Conservation (phyloP, 2,888 invertebrate species). For the Strigamia transsilvanica region DNA sequence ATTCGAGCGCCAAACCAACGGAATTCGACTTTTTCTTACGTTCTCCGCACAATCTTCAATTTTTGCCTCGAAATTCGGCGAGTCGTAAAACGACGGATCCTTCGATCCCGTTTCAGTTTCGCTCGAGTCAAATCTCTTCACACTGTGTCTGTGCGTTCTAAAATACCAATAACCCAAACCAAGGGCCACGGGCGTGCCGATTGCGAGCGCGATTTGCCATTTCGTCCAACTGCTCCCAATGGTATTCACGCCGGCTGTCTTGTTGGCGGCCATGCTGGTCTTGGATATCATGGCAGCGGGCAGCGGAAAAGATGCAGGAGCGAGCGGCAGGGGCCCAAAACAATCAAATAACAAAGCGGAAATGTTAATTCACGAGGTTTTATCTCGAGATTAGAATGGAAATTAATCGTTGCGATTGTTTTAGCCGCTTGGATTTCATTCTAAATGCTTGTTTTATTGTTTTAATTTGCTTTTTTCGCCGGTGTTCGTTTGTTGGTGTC, state of each 20-base stretch:
- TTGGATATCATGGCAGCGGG: slow-evolving; percentile 18
- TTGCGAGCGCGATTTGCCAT: slow-evolving; percentile 86
- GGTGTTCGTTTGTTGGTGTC: no score
- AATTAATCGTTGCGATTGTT: no score
- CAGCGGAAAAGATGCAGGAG: not conserved
- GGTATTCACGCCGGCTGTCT: slow-evolving; percentile 37
- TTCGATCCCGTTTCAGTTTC: slow-evolving; percentile 4
- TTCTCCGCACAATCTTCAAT: not conserved
- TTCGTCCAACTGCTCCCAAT: slow-evolving; percentile 64
- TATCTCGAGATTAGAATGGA: not conserved
- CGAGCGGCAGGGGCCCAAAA: not conserved
- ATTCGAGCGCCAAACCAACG: no score
- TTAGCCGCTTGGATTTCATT: no score
- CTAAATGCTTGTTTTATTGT: no score
- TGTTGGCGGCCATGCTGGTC: slow-evolving; percentile 50
- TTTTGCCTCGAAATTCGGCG: not conserved
- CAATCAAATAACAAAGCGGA: not conserved
- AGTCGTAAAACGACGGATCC: not conserved
- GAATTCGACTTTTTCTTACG: not conserved
- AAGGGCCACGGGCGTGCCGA: slow-evolving; percentile 83
- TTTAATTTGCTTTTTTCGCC: no score
- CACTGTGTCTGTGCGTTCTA: slow-evolving; percentile 58
- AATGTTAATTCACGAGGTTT: not conserved
- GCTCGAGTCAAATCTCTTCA: slow-evolving; percentile 13
- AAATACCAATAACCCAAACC: slow-evolving; percentile 83